These are phyloP conservation scores for Xenopus borealis DNA, from an alignment of 2,113 vertebrate species.

Conservation along the genomic window DNA sequence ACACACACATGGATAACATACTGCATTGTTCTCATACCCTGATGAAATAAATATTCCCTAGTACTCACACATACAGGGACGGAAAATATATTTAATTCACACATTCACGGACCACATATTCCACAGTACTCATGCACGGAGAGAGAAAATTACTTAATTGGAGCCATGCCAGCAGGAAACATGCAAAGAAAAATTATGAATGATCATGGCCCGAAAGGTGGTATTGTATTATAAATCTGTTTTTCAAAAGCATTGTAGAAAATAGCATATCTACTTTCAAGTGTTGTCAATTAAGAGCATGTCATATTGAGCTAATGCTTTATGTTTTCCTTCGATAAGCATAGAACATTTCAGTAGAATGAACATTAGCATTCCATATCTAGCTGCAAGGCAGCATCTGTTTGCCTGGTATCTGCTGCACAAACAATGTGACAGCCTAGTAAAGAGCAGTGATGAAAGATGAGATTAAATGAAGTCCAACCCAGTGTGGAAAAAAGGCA, in stretches of 20 bases:
- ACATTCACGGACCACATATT: too few species aligned
- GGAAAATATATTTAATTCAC: too few species aligned
- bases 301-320: constrained; percentile 11
- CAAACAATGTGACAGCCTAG: constrained; percentile 36
- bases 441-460: constrained; percentile 34
- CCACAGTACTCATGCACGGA: too few species aligned
- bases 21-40: too few species aligned
- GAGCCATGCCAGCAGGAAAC: too few species aligned
- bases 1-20: too few species aligned
- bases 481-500: constrained; percentile 27
- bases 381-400: constrained; percentile 25
- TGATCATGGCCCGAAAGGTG: not conserved
- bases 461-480: constrained; percentile 16
- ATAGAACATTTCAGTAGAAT: not conserved
- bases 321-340: constrained; percentile 20
- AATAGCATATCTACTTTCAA: not conserved
- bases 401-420: constrained; percentile 12
- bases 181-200: too few species aligned
- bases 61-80: too few species aligned
- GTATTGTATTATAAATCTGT: not conserved
- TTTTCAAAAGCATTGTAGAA: not conserved
- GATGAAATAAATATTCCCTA: too few species aligned
- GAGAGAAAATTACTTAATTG: too few species aligned
- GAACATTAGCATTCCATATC: not conserved
- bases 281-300: not conserved